A percentile compares a stretch with the other conserved stretches of the same genome.
These are phyloP conservation scores for Cordylochernes scorpioides DNA, from an alignment of 2,888 invertebrate genomes.

Conservation along the genomic window DNA sequence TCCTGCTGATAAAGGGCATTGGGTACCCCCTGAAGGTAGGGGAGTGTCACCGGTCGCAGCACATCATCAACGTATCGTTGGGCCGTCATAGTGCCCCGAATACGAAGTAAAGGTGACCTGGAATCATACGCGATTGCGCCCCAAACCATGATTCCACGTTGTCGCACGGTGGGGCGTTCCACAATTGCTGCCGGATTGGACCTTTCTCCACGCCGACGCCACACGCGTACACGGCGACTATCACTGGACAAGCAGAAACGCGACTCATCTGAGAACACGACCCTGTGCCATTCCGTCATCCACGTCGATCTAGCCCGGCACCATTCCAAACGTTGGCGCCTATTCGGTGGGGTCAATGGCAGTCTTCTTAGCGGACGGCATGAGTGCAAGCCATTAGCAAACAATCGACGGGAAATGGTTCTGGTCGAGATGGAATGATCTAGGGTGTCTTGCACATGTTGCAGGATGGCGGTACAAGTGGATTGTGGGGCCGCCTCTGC, in stretches of 20 bases:
- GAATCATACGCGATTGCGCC: slow-evolving; percentile 1
- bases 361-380: not conserved
- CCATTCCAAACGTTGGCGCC: too few species aligned
- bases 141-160: slow-evolving; percentile 4
- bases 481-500: slow-evolving; percentile 1
- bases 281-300: slow-evolving; percentile 1
- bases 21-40: not conserved
- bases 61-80: slow-evolving; percentile 1
- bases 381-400: not conserved
- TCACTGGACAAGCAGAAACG: not conserved
- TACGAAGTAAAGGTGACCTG: slow-evolving; percentile 3
- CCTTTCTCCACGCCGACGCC: not conserved
- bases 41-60: not conserved
- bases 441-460: not conserved
- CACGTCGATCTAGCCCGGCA: not conserved
- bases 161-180: slow-evolving; percentile 3
- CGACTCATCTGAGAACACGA: too few species aligned
- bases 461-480: not conserved
- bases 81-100: slow-evolving; percentile 2
- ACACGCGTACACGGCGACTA: not conserved
- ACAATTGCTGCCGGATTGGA: slow-evolving; percentile 1
- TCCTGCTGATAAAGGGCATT: slow-evolving; percentile 1
- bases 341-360: too few species aligned
- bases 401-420: slow-evolving; percentile 1
- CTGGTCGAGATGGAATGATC: not conserved